Percentiles rank a stretch among this genome's conserved stretches.
These are phyloP conservation scores for Conopomorpha cramerella DNA, from an alignment of 1,140 invertebrate genomes.

Conservation along the genomic window DNA sequence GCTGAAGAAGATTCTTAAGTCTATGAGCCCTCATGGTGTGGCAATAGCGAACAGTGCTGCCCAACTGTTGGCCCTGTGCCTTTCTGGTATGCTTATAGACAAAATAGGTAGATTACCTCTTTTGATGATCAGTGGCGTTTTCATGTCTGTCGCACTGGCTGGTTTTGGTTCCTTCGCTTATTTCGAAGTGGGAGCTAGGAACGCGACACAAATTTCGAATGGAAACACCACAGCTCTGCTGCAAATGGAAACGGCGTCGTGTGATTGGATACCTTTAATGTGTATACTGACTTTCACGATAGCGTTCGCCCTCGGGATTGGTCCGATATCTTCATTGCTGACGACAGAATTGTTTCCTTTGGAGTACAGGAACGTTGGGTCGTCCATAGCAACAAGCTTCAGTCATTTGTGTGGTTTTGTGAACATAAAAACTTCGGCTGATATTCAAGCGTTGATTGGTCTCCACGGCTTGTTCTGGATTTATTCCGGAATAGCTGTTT, in stretches of 20 bases:
- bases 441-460: conserved; percentile 77
- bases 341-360: conserved; percentile 88
- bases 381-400: conserved; percentile 81
- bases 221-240: conserved; percentile 29
- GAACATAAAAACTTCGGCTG: conserved; percentile 85
- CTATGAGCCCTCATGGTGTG: conserved; percentile 80
- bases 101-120: conserved; percentile 77
- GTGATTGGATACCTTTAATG: conserved; percentile 82
- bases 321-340: conserved; percentile 86
- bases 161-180: conserved; percentile 82
- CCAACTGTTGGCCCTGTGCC: conserved; percentile 75
- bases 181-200: conserved; percentile 64
- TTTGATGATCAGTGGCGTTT: conserved; percentile 77
- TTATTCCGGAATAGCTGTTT: conserved; percentile 81
- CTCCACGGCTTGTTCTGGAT: conserved; percentile 86
- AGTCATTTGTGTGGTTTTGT: conserved; percentile 88
- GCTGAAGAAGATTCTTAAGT: conserved; percentile 76
- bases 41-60: conserved; percentile 80
- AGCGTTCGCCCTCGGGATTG: conserved; percentile 85
- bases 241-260: conserved; percentile 43
- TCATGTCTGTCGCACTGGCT: conserved; percentile 80
- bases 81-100: conserved; percentile 81
- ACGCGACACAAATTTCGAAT: no score
- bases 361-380: conserved; percentile 81
- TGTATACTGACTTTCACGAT: conserved; percentile 82